Evolutionary conservation across 2,888 invertebrate species (phyloP).

Genomic region (Malthinus flaveolus): DNA sequence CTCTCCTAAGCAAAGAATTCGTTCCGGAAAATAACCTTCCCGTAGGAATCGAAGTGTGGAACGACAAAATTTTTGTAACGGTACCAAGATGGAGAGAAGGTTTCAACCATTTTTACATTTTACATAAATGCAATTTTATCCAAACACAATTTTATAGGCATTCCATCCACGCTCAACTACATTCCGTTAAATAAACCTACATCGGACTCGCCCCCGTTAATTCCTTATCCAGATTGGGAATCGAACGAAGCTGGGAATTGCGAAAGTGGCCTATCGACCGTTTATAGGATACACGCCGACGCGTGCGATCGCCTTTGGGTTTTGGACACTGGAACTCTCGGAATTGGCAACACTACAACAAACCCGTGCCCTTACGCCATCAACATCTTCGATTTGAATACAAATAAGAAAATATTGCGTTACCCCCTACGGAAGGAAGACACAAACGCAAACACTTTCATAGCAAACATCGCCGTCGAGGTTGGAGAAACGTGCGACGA

Average conservation of each 20-base stretch:
- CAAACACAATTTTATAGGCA: conserved; percentile 59
- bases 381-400: conserved; percentile 75
- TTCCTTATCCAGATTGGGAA: conserved; percentile 77
- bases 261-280: conserved; percentile 73
- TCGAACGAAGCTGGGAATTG: conserved; percentile 78
- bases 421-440: conserved; percentile 73
- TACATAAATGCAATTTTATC: background rate
- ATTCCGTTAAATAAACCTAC: conserved; percentile 68
- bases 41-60: conserved; percentile 81
- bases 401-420: conserved; percentile 67
- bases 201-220: conserved; percentile 72
- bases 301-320: conserved; percentile 82
- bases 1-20: conserved; percentile 66
- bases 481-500: conserved; percentile 75
- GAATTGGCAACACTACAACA: conserved; percentile 74
- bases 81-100: conserved; percentile 82
- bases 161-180: conserved; percentile 81
- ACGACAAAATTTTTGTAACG: conserved; percentile 78
- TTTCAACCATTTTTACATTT: conserved; percentile 45
- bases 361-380: conserved; percentile 80
- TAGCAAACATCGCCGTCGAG: conserved; percentile 85
- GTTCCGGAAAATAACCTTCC: conserved; percentile 79
- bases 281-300: conserved; percentile 79
- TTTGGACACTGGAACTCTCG: conserved; percentile 80
- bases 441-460: conserved; percentile 76